These are phyloP conservation scores for Pinctada fucata DNA, from an alignment of 2,888 invertebrate genomes.

Conservation along the genomic window DNA sequence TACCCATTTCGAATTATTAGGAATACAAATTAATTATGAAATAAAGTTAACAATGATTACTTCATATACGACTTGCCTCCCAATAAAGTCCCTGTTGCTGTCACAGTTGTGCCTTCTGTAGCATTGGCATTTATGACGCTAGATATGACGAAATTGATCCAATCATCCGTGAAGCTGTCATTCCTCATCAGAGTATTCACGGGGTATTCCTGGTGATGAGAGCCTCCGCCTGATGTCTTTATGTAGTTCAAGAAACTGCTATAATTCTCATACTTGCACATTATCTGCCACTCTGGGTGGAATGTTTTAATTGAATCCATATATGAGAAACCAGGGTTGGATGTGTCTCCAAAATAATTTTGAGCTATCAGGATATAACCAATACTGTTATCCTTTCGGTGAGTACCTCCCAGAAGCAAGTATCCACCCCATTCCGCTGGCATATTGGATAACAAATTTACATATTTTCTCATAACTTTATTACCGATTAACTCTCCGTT, in stretches of 20 bases:
- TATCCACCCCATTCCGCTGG: slow-evolving; percentile 45
- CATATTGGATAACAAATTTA: slow-evolving; percentile 25
- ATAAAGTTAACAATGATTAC: too few species aligned
- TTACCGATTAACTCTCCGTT: slow-evolving; percentile 23
- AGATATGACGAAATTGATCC: slow-evolving; percentile 14
- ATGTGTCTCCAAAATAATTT: slow-evolving; percentile 34
- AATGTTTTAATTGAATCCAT: slow-evolving; percentile 32
- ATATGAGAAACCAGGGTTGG: slow-evolving; percentile 4
- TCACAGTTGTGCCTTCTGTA: not conserved
- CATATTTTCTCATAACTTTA: slow-evolving; percentile 26
- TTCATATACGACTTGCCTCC: slow-evolving; percentile 37
- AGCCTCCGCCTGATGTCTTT: slow-evolving; percentile 33
- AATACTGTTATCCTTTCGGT: not conserved
- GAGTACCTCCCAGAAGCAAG: not conserved
- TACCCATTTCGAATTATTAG: too few species aligned
- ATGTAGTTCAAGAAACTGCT: slow-evolving; percentile 46
- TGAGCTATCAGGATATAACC: slow-evolving; percentile 18
- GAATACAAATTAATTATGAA: too few species aligned
- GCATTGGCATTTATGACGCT: slow-evolving; percentile 8
- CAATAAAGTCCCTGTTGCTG: slow-evolving; percentile 30
- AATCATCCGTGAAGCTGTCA: slow-evolving; percentile 25
- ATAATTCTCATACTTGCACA: slow-evolving; percentile 25
- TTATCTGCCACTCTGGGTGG: slow-evolving; percentile 18
- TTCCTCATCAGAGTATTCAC: slow-evolving; percentile 41
- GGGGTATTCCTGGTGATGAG: slow-evolving; percentile 28